Conservation (phyloP, 92 coral and sea anemone species). For the Heliopora coerulea region DNA sequence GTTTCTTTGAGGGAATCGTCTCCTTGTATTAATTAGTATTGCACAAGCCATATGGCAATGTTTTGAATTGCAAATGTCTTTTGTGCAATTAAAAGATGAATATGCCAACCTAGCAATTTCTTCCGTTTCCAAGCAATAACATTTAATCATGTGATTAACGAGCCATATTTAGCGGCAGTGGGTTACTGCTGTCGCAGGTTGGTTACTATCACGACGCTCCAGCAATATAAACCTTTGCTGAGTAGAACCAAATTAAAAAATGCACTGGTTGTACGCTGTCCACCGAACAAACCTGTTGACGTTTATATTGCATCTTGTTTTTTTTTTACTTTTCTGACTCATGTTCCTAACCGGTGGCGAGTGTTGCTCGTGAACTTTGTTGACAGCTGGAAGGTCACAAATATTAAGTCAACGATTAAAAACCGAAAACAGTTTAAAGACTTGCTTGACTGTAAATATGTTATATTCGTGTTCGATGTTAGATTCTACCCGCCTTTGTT, state of each 20-base stretch:
- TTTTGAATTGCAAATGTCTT: slow-evolving; percentile 12
- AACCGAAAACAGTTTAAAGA: background rate
- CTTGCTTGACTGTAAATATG: background rate
- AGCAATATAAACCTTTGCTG: too few species aligned
- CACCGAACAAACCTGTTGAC: too few species aligned
- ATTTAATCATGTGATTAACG: background rate
- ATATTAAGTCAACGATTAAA: background rate
- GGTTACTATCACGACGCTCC: too few species aligned
- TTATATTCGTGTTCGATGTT: background rate
- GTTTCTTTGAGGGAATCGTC: background rate
- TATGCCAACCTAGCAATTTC: background rate
- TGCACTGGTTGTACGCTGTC: too few species aligned
- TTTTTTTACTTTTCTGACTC: background rate
- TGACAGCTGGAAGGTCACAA: background rate
- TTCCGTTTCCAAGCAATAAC: background rate
- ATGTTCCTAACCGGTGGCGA: background rate
- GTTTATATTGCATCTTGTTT: background rate
- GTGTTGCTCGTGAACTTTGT: background rate
- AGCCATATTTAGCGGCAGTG: background rate
- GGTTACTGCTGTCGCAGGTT: too few species aligned
- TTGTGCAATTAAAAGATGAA: slow-evolving; percentile 9
- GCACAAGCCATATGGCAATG: background rate
- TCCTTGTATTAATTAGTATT: background rate
- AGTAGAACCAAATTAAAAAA: too few species aligned
- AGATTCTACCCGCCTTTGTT: too few species aligned